Conservation (phyloP, 2,113 vertebrate species). For the Cynoglossus semilaevis region DNA sequence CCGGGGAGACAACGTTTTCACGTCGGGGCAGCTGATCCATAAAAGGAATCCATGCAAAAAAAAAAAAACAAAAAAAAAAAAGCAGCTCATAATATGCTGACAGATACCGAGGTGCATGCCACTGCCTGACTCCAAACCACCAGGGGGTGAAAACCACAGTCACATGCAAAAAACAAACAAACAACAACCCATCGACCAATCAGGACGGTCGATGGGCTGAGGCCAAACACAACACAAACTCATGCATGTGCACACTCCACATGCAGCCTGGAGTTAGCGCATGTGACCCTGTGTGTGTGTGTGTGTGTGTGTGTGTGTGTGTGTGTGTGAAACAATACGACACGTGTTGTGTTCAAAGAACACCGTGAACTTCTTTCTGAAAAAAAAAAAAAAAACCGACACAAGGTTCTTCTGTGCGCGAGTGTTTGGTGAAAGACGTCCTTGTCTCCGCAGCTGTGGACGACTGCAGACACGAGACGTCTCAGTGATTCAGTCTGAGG, state of each 20-base stretch:
- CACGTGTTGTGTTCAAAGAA: constrained; percentile 15
- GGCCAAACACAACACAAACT: constrained; percentile 25
- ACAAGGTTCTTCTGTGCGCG: not conserved
- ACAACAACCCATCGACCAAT: constrained; percentile 5
- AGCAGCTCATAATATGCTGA: constrained; percentile 34
- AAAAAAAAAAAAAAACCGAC: too few species aligned
- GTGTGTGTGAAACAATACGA: constrained; percentile 20
- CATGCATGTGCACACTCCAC: constrained; percentile 47
- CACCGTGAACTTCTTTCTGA: constrained; percentile 13
- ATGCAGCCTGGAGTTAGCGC: constrained; percentile 47
- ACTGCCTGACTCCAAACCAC: constrained; percentile 46
- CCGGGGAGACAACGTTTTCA: not conserved
- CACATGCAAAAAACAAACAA: constrained; percentile 63
- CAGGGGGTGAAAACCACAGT: constrained; percentile 42
- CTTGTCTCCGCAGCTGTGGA: constrained; percentile 22
- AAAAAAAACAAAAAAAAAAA: too few species aligned
- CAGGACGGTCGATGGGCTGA: not conserved
- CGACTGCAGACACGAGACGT: constrained; percentile 7
- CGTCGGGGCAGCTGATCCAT: constrained; percentile 26
- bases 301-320: too few species aligned
- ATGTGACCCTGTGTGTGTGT: too few species aligned
- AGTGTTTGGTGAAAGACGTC: constrained; percentile 1
- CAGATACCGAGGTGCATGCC: constrained; percentile 60
- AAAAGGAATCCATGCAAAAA: constrained; percentile 58
- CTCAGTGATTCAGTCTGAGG: constrained; percentile 25